A percentile compares a stretch with the other conserved stretches of the same genome.
Conservation (phyloP, 2,797 vertebrate species). For the Morelia viridis region DNA sequence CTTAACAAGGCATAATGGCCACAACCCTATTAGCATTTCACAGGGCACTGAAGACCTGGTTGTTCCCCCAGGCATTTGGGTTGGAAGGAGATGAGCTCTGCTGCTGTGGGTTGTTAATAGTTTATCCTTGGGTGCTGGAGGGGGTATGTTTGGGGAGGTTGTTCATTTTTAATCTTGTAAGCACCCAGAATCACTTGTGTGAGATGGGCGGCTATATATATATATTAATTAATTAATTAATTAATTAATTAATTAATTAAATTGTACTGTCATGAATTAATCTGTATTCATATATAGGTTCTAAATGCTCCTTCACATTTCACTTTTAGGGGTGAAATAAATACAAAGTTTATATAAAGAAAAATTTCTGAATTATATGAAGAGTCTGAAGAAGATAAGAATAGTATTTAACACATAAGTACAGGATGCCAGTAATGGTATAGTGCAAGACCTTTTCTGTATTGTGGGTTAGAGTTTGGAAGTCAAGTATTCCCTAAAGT, state of each 20-base stretch:
- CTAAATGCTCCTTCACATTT: slow-evolving; percentile 7
- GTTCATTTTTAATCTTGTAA: background rate
- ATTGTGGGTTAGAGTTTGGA: slow-evolving; percentile 29
- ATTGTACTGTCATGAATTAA: background rate
- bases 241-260: background rate
- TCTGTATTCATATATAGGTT: background rate
- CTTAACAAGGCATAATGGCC: slow-evolving; percentile 22
- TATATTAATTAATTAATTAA: background rate
- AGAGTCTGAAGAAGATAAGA: slow-evolving; percentile 46
- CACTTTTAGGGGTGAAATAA: background rate
- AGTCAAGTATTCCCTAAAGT: slow-evolving; percentile 48
- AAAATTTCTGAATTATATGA: slow-evolving; percentile 32
- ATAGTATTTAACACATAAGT: slow-evolving; percentile 20
- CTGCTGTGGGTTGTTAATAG: background rate
- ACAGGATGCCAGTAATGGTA: slow-evolving; percentile 47
- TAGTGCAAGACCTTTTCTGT: slow-evolving; percentile 52
- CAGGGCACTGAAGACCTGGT: background rate
- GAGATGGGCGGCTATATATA: background rate
- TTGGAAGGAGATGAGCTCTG: background rate
- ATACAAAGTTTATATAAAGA: slow-evolving; percentile 1
- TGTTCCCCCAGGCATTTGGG: background rate
- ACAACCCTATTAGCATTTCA: background rate
- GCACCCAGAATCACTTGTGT: background rate
- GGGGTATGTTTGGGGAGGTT: background rate
- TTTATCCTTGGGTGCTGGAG: background rate